Conservation (phyloP, 2,888 invertebrate species). For the Melanchra persicariae region DNA sequence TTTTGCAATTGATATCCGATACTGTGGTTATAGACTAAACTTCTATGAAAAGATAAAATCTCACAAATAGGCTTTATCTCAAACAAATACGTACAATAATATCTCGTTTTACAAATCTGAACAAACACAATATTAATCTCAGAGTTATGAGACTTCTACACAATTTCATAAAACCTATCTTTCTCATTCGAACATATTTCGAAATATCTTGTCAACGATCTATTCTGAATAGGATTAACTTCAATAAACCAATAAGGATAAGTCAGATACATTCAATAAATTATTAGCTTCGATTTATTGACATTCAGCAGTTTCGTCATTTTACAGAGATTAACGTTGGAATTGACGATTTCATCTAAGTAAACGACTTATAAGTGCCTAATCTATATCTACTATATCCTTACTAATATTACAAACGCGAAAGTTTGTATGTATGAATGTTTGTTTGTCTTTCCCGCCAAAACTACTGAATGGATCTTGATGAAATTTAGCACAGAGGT, state of each 20-base stretch:
- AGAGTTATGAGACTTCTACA: slow-evolving; percentile 28
- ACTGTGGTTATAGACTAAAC: not conserved
- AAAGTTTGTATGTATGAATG: too few relatives aligned
- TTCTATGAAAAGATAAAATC: slow-evolving; percentile 10
- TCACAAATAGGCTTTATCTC: slow-evolving; percentile 9
- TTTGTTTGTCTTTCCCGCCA: too few relatives aligned
- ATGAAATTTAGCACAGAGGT: too few relatives aligned
- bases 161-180: slow-evolving; percentile 35
- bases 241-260: slow-evolving; percentile 67
- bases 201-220: slow-evolving; percentile 59
- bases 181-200: slow-evolving; percentile 42
- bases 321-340: slow-evolving; percentile 44
- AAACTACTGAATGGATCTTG: too few relatives aligned
- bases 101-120: slow-evolving; percentile 23
- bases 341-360: slow-evolving; percentile 60
- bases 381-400: too few relatives aligned
- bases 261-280: slow-evolving; percentile 61
- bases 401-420: too few relatives aligned
- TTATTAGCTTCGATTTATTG: slow-evolving; percentile 58
- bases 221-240: slow-evolving; percentile 61
- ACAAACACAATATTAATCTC: slow-evolving; percentile 31
- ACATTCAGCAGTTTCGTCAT: slow-evolving; percentile 55
- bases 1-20: not conserved
- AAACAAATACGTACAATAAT: slow-evolving; percentile 27
- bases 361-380: slow-evolving; percentile 54